Percentiles rank a stretch among this genome's conserved stretches.
phyloP scores from a whole-genome alignment of 2,888 invertebrate genomes.

The Protodeltote pygarga region DNA sequence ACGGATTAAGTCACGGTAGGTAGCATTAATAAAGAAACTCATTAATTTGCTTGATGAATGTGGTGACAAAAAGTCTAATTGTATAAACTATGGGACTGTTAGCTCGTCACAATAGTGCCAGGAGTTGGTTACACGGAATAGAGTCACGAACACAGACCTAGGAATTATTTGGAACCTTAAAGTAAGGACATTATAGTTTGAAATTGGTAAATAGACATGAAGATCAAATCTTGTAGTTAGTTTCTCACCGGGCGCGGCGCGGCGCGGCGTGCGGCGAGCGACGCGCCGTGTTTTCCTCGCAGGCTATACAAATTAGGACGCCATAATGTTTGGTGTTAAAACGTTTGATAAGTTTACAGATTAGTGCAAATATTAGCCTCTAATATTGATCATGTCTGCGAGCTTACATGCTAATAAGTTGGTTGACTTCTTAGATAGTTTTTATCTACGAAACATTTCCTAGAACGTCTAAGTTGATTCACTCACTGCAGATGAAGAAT shows the following conservation, averaged over 20 bases:
- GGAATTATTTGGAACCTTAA: constrained; percentile 3
- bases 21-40: constrained; percentile 24
- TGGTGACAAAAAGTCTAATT: constrained; percentile 40
- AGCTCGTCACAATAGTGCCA: constrained; percentile 29
- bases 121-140: constrained; percentile 25
- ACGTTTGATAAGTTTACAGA: constrained; percentile 77
- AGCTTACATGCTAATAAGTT: constrained; percentile 67
- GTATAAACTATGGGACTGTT: constrained; percentile 32
- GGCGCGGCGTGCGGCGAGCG: constrained; percentile 4
- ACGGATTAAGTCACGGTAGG: constrained; percentile 2
- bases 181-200: background rate
- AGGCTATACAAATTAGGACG: constrained; percentile 68
- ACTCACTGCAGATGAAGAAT: constrained; percentile 25
- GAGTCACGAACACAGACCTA: constrained; percentile 28
- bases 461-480: constrained; percentile 34
- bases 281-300: constrained; percentile 29
- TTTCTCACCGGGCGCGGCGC: too few relatives aligned
- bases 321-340: constrained; percentile 79
- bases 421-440: constrained; percentile 61
- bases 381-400: constrained; percentile 78
- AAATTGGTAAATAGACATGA: background rate
- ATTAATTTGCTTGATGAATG: constrained; percentile 36
- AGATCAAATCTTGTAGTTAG: constrained; percentile 4
- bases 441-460: constrained; percentile 57
- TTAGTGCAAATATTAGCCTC: constrained; percentile 74